These are phyloP conservation scores for Aratinga solstitialis DNA, from an alignment of 2,797 vertebrate genomes.

Conservation along the genomic window DNA sequence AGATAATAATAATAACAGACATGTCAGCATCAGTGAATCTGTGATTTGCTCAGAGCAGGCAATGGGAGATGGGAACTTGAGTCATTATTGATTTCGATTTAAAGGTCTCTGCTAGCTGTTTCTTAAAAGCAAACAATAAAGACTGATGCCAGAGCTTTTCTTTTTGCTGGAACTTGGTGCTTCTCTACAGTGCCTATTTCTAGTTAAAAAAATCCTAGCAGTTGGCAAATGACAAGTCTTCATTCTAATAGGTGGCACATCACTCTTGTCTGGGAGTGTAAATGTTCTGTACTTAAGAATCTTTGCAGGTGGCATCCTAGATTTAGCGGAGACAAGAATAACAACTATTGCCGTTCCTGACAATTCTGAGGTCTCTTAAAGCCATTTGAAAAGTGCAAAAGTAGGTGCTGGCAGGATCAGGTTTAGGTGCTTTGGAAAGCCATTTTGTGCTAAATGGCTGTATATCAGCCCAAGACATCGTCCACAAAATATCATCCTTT, in stretches of 20 bases:
- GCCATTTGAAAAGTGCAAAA: not conserved
- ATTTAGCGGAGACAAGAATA: constrained; percentile 46
- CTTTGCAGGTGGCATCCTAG: constrained; percentile 35
- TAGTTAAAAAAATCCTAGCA: constrained; percentile 39
- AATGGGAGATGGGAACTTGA: not conserved
- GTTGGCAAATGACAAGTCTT: constrained; percentile 49
- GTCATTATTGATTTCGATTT: constrained; percentile 11
- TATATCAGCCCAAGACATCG: not conserved
- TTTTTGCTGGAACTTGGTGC: constrained; percentile 12
- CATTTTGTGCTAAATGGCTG: not conserved
- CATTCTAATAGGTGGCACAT: constrained; percentile 43
- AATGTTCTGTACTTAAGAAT: constrained; percentile 37
- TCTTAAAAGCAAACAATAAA: constrained; percentile 38
- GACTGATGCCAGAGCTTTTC: not conserved
- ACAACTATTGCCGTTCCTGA: not conserved
- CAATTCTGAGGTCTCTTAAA: not conserved
- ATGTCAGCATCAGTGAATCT: not conserved
- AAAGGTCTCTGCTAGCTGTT: constrained; percentile 15
- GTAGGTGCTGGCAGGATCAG: not conserved
- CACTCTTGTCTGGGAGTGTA: constrained; percentile 16
- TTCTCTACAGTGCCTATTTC: constrained; percentile 37
- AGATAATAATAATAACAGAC: not conserved
- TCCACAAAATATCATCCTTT: not conserved
- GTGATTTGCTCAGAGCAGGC: not conserved
- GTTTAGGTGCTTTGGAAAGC: not conserved